Conservation (phyloP, 2,797 vertebrate species). For the Meriones psammophilus region DNA sequence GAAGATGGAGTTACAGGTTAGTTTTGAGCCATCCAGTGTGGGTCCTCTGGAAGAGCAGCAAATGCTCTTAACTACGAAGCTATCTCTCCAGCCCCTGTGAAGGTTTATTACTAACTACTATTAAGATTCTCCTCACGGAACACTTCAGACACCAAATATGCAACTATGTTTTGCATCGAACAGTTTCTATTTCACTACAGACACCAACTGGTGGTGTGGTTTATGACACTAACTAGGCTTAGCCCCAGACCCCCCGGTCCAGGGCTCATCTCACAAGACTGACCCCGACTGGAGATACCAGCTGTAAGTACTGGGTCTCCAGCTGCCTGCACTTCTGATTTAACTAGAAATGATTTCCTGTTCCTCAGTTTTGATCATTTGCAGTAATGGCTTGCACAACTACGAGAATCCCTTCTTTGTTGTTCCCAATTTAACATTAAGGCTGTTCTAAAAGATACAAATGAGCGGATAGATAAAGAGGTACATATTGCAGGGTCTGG, state of each 20-base stretch:
- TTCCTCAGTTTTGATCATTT: background rate
- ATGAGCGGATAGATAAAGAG: background rate
- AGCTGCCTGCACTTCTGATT: background rate
- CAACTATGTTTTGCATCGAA: background rate
- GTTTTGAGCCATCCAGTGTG: background rate
- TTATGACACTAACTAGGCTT: background rate
- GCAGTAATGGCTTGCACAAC: background rate
- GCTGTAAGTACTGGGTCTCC: background rate
- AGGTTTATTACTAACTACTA: background rate
- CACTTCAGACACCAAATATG: background rate
- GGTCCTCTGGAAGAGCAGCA: background rate
- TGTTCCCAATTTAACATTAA: background rate
- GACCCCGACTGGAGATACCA: background rate
- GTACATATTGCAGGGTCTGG: background rate
- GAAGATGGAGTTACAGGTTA: background rate
- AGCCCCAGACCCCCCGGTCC: background rate
- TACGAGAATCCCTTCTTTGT: background rate
- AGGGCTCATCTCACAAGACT: background rate
- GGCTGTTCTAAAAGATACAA: background rate
- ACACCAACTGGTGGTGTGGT: background rate
- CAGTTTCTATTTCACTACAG: background rate
- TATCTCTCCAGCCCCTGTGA: background rate
- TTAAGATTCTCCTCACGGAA: background rate
- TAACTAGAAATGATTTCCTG: background rate
- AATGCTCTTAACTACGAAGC: background rate